Evolutionary conservation across 2,888 invertebrate genomes (phyloP).

Genomic region (Ophion ventricosus): DNA sequence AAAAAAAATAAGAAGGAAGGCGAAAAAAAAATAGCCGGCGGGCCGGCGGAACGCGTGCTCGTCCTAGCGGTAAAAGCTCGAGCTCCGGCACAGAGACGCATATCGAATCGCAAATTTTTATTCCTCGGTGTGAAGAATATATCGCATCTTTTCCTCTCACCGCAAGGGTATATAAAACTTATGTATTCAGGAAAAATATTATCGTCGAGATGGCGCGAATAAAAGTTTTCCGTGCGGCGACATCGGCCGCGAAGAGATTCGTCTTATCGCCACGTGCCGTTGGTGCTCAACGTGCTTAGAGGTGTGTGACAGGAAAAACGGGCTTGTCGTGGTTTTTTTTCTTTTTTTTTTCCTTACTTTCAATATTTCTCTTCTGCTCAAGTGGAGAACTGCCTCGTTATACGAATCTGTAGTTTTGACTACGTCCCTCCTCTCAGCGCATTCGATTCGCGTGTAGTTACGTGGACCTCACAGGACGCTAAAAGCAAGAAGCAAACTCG

Average conservation of each 20-base stretch:
- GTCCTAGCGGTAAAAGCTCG: slow-evolving; percentile 64
- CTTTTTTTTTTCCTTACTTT: no score
- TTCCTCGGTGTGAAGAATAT: slow-evolving; percentile 57
- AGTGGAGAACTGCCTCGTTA: no score
- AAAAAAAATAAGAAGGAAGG: slow-evolving; percentile 11
- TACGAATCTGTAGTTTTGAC: no score
- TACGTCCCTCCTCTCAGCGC: no score
- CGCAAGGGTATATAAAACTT: slow-evolving; percentile 51
- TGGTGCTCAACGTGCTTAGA: slow-evolving; percentile 44
- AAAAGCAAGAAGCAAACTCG: slow-evolving; percentile 32
- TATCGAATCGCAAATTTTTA: slow-evolving; percentile 66
- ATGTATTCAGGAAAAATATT: slow-evolving; percentile 58
- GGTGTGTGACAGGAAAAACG: neutral
- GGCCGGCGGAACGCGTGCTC: slow-evolving; percentile 35
- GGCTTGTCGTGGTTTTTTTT: neutral
- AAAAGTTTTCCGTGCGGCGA: slow-evolving; percentile 49
- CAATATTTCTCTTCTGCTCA: no score
- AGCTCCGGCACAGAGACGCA: slow-evolving; percentile 52
- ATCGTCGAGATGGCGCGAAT: slow-evolving; percentile 57
- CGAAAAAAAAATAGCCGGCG: slow-evolving; percentile 16
- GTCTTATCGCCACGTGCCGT: slow-evolving; percentile 45
- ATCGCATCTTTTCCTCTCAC: slow-evolving; percentile 29
- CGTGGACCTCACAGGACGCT: slow-evolving; percentile 17
- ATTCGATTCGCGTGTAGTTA: no score
- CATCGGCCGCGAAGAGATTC: slow-evolving; percentile 32